Evolutionary conservation across 2,797 vertebrate genomes (phyloP), one percentile per base, ranked within the genome.

Genomic region (Amblyopsis hoosieri): DNA sequence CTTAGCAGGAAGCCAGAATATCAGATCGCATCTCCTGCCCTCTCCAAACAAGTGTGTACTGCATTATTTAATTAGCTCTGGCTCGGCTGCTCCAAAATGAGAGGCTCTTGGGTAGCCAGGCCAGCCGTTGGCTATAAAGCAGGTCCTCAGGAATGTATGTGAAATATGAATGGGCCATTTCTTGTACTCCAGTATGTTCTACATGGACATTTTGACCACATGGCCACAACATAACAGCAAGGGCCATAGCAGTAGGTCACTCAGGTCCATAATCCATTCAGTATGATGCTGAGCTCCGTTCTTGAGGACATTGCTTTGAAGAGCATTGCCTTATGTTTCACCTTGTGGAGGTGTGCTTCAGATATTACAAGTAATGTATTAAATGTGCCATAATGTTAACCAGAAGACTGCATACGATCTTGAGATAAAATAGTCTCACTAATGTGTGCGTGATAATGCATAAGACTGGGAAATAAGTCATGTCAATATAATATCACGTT

Each of bases 31-130:
- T 37, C 33, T 37, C 62, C 59, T 49, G 66, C 70, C 60, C 33
- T 54, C 51, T 69, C 82, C 29, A 68, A 83, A 85, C 78, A 84
- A 85, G 73, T 69, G 50, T 63, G 37, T 15, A 64, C 60, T 87
- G 83, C 84, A 90, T 90, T 89, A 90, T 89, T 91, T 71, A 90
- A 81, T 67, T 60, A 12, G 49, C 68, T 55, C 63, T 50, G 67
- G 73, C 75, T 17, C 69, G 64, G 59, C 19, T n/a, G 5, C 74
- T 78, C 81, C 11, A 79, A 79, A 80, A 79, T 78, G 77, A 80
- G 64, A 62, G 64, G 66, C 75, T 76, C 64, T 62, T 56, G 64
- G 76, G 75, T 31, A 47, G 69, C 37, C 37, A 11, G 66, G 76
- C 72, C n/a, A 10, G 71, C 70, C 64, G 65, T 76, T 66, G 45